Evolutionary conservation across 2,888 invertebrate genomes (phyloP), one percentile per base, ranked within the genome.

Genomic region (Odontocerum albicorne): DNA sequence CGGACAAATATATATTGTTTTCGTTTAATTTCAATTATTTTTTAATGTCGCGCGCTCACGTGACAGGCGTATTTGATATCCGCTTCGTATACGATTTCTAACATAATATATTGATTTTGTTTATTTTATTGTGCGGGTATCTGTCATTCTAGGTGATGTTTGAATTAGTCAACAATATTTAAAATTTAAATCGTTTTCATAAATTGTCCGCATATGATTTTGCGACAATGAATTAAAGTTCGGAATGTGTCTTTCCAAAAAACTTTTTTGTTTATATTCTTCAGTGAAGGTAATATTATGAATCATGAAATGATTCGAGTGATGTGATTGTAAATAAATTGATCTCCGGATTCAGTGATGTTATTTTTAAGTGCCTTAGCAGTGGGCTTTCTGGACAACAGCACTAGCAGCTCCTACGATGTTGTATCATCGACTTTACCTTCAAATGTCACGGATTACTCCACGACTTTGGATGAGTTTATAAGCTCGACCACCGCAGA

Each of bases 301-400:
- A n/a, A n/a, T n/a, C n/a, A n/a, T n/a, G n/a, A n/a, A n/a, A n/a
- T n/a, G n/a, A n/a, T n/a, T n/a, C n/a, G n/a, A 15, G n/a, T 42
- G 7, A 50, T 50, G 50, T 35, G 42, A 39, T 50, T 32, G 21
- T 21, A 39, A 20, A 49, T 27, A 49, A 38, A 16, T 21, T 32
- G 12, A 49, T 38, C 39, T 38, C 16, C 46, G 61, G 50, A 46
- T 62, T 55, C 63, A 53, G 59, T 60, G 47, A 77, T 78, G 78
- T 72, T 77, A 70, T 74, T 77, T 67, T 68, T 77, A 67, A 71
- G 77, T 74, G 77, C 74, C 72, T 73, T 78, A 71, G 72, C 75
- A 66, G 70, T 77, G 66, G 75, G 75, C 63, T 70, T 77, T 70
- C 68, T 76, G 63, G 70, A 70, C 64, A 74, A 56, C 35, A 53